Conservation (phyloP, 2,113 vertebrate genomes). For the Shinisaurus crocodilurus region DNA sequence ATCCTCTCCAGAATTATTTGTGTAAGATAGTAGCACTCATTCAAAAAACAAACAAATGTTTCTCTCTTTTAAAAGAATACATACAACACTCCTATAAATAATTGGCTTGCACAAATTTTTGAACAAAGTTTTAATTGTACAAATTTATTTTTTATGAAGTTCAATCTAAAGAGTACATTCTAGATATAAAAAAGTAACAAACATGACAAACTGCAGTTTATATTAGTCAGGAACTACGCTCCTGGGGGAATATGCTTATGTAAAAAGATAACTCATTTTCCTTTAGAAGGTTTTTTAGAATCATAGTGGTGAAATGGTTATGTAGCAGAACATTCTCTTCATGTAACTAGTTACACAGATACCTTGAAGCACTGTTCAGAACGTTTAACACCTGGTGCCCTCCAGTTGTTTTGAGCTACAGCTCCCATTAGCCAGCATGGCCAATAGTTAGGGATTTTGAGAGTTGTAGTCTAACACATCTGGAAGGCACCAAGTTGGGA, state of each 20-base stretch:
- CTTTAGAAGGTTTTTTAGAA: background rate
- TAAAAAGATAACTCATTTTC: background rate
- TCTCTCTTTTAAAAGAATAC: background rate
- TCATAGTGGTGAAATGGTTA: background rate
- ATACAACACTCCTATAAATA: background rate
- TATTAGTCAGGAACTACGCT: constrained; percentile 13
- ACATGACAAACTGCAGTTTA: constrained; percentile 43
- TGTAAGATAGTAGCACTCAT: background rate
- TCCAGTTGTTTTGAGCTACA: background rate
- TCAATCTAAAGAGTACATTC: constrained; percentile 59
- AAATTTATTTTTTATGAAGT: constrained; percentile 68
- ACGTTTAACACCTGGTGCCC: background rate
- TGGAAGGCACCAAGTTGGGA: background rate
- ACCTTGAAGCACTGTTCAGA: background rate
- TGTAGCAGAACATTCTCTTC: constrained; percentile 43
- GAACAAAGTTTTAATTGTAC: constrained; percentile 73
- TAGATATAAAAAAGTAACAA: constrained; percentile 54
- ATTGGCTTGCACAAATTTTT: background rate
- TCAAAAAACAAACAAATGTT: background rate
- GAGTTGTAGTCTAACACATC: background rate
- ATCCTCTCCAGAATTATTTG: background rate
- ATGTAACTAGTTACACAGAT: constrained; percentile 5
- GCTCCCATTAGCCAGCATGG: background rate
- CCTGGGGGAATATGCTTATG: background rate
- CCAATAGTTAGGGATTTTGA: background rate